These are phyloP conservation scores for Sphinx pinastri DNA, from an alignment of 2,888 invertebrate species.

Conservation along the genomic window DNA sequence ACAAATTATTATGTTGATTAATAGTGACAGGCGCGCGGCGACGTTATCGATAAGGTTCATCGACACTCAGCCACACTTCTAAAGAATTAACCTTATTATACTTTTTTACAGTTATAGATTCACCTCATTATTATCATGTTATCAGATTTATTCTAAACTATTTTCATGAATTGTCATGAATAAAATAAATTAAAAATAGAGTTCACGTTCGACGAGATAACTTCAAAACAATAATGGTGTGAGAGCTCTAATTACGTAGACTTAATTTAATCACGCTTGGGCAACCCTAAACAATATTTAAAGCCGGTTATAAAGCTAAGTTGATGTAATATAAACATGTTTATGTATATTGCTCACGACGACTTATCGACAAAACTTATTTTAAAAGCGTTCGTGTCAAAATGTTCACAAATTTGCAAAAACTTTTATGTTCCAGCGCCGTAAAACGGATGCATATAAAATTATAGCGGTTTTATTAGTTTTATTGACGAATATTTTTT, in stretches of 20 bases:
- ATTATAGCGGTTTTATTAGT: slow-evolving; percentile 1
- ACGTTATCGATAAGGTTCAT: slow-evolving; percentile 39
- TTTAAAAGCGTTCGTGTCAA: not conserved
- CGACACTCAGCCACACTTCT: slow-evolving; percentile 14
- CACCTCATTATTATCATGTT: not conserved
- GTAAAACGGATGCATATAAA: not conserved
- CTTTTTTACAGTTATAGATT: slow-evolving; percentile 4
- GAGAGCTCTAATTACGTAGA: no score
- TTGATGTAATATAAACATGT: slow-evolving; percentile 3
- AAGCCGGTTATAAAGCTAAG: not conserved
- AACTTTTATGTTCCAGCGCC: not conserved
- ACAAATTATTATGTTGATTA: slow-evolving; percentile 48
- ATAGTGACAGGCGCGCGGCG: slow-evolving; percentile 37
- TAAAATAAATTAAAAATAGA: not conserved
- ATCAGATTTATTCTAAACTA: not conserved
- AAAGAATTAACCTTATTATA: slow-evolving; percentile 16
- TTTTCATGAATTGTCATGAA: no score
- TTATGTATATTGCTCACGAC: not conserved
- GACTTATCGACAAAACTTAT: not conserved
- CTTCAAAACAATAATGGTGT: no score
- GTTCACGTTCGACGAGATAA: not conserved
- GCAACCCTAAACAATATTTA: not conserved
- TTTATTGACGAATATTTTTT: not conserved
- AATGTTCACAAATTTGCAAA: not conserved
- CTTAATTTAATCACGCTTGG: no score